Evolutionary conservation across 2,797 vertebrate genomes (phyloP).

Genomic region (Sebastiscus tertius): DNA sequence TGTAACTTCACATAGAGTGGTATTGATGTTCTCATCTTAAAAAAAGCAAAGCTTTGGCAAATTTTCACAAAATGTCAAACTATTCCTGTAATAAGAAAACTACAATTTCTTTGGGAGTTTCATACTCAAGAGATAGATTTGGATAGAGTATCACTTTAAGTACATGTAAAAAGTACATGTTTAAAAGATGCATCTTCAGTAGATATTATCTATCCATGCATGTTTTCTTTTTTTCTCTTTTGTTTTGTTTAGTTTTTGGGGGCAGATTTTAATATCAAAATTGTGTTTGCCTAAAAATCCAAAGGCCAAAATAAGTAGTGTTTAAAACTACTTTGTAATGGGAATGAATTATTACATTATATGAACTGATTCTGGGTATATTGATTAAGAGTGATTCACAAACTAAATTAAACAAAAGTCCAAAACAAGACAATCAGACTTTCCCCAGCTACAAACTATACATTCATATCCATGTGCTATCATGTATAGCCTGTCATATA

Average conservation of each 20-base stretch:
- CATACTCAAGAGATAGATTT: conserved; percentile 8
- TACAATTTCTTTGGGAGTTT: not conserved
- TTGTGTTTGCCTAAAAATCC: not conserved
- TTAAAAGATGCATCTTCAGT: not conserved
- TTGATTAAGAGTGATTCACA: conserved; percentile 38
- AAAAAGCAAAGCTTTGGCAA: not conserved
- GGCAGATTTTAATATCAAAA: not conserved
- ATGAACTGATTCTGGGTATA: not conserved
- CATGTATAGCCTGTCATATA: conserved; percentile 76
- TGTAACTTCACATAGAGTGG: not conserved
- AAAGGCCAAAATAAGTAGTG: too few species aligned
- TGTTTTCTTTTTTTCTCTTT: not conserved
- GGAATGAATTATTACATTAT: conserved; percentile 4
- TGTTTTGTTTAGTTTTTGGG: not conserved
- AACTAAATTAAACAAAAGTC: conserved; percentile 41
- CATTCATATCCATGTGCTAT: conserved; percentile 53
- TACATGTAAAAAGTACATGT: not conserved
- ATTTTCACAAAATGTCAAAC: not conserved
- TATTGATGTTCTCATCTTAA: not conserved
- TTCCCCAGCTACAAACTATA: conserved; percentile 66
- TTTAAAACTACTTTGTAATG: not conserved
- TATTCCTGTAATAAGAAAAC: not conserved
- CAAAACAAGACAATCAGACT: conserved; percentile 61
- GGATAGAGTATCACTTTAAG: not conserved
- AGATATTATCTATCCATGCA: conserved; percentile 11